Conservation (phyloP, 2,888 invertebrate genomes). For the Phlogophora meticulosa region DNA sequence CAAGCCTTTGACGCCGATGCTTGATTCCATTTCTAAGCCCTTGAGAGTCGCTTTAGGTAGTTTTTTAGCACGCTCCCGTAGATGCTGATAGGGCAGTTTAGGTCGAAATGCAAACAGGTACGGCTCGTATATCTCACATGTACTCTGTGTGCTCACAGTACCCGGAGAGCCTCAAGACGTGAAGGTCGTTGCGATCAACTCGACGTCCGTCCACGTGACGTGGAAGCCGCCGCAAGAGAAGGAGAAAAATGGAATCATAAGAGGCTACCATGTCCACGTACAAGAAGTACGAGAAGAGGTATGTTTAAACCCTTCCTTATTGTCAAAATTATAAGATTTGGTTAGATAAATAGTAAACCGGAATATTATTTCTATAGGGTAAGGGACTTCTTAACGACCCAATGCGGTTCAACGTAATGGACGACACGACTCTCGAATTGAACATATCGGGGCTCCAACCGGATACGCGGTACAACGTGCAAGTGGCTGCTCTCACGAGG, state of each 20-base stretch:
- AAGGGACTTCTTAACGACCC: constrained; percentile 96
- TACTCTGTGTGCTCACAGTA: constrained; percentile 93
- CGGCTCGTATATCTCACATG: constrained; percentile 75
- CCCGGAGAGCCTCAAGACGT: constrained; percentile 99
- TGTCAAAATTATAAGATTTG: background rate
- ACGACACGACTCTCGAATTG: constrained; percentile 94
- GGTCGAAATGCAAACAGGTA: constrained; percentile 76
- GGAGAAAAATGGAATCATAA: constrained; percentile 98
- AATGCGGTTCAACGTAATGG: constrained; percentile 96
- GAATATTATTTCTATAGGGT: constrained; percentile 86
- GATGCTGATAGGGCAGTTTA: constrained; percentile 91
- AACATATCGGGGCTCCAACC: constrained; percentile 98
- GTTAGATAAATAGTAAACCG: constrained; percentile 9
- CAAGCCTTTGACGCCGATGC: constrained; percentile 78
- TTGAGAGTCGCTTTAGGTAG: constrained; percentile 85
- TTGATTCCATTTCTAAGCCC: constrained; percentile 80
- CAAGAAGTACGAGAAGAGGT: constrained; percentile 97
- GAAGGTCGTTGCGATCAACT: constrained; percentile 96
- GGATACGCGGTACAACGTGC: constrained; percentile 98
- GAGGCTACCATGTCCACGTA: constrained; percentile 99
- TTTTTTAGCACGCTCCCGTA: constrained; percentile 87
- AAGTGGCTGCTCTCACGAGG: constrained; percentile 98
- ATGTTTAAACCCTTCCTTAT: constrained; percentile 55
- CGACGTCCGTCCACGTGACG: constrained; percentile 98
- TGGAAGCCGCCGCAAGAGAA: constrained; percentile 98